Percentiles rank a stretch among this genome's conserved stretches.
Evolutionary conservation across 2,888 invertebrate genomes (phyloP).

Genomic region (Acleris literana): DNA sequence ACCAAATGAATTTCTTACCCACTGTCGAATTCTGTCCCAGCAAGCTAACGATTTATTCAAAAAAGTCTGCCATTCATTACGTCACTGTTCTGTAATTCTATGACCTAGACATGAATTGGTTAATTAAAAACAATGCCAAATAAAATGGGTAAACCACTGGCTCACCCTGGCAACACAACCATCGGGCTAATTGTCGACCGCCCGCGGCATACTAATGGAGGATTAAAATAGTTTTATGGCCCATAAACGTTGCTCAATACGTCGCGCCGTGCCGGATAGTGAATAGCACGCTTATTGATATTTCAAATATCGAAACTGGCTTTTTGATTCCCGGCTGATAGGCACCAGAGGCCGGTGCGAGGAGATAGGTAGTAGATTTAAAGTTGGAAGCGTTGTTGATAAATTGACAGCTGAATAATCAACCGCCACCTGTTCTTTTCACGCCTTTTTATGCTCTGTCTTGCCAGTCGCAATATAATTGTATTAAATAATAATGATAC

Average conservation of each 20-base stretch:
- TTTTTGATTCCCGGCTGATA: constrained; percentile 11
- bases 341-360: neutral
- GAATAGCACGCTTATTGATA: constrained; percentile 38
- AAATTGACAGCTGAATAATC: neutral
- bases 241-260: constrained; percentile 61
- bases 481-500: no score
- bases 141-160: constrained; percentile 14
- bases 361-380: neutral
- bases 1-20: no score
- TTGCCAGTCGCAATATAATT: no score
- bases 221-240: constrained; percentile 77
- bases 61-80: no score
- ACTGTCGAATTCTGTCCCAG: no score
- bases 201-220: constrained; percentile 73
- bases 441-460: no score
- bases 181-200: constrained; percentile 67
- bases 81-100: no score
- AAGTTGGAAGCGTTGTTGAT: neutral
- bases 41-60: no score
- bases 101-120: no score
- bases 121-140: neutral
- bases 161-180: constrained; percentile 38
- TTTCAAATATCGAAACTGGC: constrained; percentile 22
- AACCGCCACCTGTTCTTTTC: neutral
- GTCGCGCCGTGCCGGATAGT: constrained; percentile 32